Evolutionary conservation across 2,797 vertebrate genomes (phyloP).

Genomic region (Phrynocephalus vlangalii): DNA sequence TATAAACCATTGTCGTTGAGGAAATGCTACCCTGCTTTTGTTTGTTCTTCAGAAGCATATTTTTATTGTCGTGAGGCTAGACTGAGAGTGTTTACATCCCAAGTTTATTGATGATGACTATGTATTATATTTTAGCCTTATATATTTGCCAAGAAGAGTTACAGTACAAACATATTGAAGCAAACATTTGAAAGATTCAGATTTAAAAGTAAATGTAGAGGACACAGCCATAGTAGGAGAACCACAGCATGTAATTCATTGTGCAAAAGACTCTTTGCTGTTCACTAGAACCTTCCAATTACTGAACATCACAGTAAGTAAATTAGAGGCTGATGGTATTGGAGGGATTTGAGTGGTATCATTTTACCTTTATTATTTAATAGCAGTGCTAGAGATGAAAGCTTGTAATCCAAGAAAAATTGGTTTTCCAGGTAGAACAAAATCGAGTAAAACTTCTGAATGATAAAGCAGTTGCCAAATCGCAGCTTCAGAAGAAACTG

Average conservation of each 20-base stretch:
- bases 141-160: neutral
- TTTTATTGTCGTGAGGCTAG: neutral
- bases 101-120: neutral
- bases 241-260: neutral
- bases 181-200: neutral
- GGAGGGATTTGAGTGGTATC: neutral
- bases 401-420: neutral
- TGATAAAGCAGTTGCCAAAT: slow-evolving; percentile 94
- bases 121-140: neutral
- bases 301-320: neutral
- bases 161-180: slow-evolving; percentile 13
- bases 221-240: neutral
- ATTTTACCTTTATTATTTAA: neutral
- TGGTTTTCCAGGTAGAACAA: slow-evolving; percentile 89
- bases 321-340: neutral
- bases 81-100: neutral
- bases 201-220: neutral
- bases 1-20: neutral
- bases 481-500: slow-evolving; percentile 97
- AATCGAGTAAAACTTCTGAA: slow-evolving; percentile 97
- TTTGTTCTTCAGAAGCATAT: neutral
- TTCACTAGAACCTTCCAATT: accelerated
- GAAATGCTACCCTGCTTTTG: neutral
- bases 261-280: neutral
- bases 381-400: neutral